Evolutionary conservation across 2,113 vertebrate genomes (phyloP).

Genomic region (Thalassoma bifasciatum): DNA sequence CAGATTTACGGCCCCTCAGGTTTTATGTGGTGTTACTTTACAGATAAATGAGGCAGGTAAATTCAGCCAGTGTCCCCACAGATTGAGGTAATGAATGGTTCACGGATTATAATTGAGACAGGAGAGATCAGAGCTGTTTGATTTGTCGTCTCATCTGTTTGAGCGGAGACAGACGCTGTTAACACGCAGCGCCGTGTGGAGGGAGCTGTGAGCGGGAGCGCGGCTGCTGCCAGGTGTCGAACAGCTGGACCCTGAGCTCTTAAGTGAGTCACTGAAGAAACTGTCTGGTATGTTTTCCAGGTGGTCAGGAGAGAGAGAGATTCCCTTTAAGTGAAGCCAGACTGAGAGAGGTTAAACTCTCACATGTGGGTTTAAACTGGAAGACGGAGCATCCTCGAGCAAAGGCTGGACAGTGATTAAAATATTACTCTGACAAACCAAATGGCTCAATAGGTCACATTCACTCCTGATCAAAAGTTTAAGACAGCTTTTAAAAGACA

Average conservation of each 20-base stretch:
- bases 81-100: background rate
- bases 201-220: constrained; percentile 45
- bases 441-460: too few species aligned
- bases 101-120: constrained; percentile 6
- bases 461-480: too few species aligned
- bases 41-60: constrained; percentile 1
- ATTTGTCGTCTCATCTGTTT: constrained; percentile 16
- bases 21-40: constrained; percentile 20
- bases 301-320: constrained; percentile 9
- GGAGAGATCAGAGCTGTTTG: background rate
- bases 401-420: too few species aligned
- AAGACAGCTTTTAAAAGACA: too few species aligned
- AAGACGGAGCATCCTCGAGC: constrained; percentile 8
- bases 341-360: constrained; percentile 26
- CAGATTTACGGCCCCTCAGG: constrained; percentile 15
- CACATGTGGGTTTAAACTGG: constrained; percentile 12
- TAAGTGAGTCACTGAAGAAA: constrained; percentile 45
- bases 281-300: constrained; percentile 64
- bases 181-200: constrained; percentile 20
- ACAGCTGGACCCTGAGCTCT: constrained; percentile 49
- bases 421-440: too few species aligned
- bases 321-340: constrained; percentile 31
- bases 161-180: constrained; percentile 12
- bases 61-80: background rate
- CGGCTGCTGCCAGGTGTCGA: constrained; percentile 54